Percentiles rank a stretch among this genome's conserved stretches.
Conservation (phyloP, 2,797 vertebrate species). For the Sardinella longiceps region DNA sequence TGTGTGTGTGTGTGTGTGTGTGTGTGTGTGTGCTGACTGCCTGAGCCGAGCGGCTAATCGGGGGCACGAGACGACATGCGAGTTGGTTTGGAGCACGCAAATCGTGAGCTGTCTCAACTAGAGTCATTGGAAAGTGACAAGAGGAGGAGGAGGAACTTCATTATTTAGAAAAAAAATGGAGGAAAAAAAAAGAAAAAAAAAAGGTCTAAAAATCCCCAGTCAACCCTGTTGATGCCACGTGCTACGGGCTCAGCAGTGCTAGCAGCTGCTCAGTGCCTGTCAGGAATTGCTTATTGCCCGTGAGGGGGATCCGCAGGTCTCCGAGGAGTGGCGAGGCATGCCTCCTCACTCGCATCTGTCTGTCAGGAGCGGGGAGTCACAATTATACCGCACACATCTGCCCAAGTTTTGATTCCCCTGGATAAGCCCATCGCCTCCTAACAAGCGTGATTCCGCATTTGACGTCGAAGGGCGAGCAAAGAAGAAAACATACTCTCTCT, state of each 20-base stretch:
- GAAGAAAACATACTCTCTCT: constrained; percentile 19
- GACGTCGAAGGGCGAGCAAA: constrained; percentile 52
- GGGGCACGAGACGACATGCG: neutral
- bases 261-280: constrained; percentile 42
- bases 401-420: constrained; percentile 67
- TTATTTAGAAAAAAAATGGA: constrained; percentile 38
- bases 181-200: neutral
- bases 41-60: constrained; percentile 62
- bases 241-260: neutral
- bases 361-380: constrained; percentile 59
- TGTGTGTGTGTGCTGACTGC: neutral
- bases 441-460: constrained; percentile 68
- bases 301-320: constrained; percentile 36
- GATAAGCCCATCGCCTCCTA: constrained; percentile 74
- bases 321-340: constrained; percentile 43
- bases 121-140: constrained; percentile 56
- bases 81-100: constrained; percentile 42
- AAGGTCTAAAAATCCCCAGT: constrained; percentile 8
- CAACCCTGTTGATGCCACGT: neutral
- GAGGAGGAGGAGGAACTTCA: neutral
- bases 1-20: too few species aligned
- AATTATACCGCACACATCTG: constrained; percentile 64
- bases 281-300: constrained; percentile 48
- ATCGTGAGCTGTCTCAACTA: constrained; percentile 56
- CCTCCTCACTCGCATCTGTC: constrained; percentile 55